phyloP scores from a whole-genome alignment of 2,797 vertebrate genomes.

The Sebastes diploproa region DNA sequence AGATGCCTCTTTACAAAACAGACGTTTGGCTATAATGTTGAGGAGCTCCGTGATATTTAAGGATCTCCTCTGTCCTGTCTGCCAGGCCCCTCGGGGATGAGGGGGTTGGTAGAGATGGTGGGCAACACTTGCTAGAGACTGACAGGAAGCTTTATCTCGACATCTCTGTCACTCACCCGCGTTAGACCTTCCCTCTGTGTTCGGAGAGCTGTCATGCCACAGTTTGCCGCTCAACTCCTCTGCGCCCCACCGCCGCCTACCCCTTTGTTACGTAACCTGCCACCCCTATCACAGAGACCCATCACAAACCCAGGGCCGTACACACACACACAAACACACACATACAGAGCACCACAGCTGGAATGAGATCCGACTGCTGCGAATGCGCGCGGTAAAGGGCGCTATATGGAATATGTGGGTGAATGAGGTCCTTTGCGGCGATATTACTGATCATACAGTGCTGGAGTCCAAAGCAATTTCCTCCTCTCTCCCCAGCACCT shows the following conservation, averaged over 20 bases:
- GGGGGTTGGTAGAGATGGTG: constrained; percentile 22
- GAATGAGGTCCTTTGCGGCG: constrained; percentile 49
- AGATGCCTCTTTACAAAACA: constrained; percentile 34
- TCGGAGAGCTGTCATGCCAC: constrained; percentile 64
- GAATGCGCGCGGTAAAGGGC: constrained; percentile 21
- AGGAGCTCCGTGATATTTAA: constrained; percentile 45
- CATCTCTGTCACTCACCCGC: constrained; percentile 71
- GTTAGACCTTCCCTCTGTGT: constrained; percentile 57
- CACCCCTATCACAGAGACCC: constrained; percentile 61
- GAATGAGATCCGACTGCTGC: constrained; percentile 39
- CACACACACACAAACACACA: constrained; percentile 26
- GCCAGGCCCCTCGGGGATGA: constrained; percentile 36
- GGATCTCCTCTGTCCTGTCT: constrained; percentile 49
- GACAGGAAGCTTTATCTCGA: constrained; percentile 72
- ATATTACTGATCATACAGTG: constrained; percentile 70
- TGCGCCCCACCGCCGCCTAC: not conserved
- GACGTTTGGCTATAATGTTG: constrained; percentile 37
- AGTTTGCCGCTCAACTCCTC: constrained; percentile 53
- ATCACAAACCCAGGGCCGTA: constrained; percentile 43
- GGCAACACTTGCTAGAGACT: constrained; percentile 55
- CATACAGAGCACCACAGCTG: not conserved
- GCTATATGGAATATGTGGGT: constrained; percentile 42
- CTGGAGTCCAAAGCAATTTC: constrained; percentile 75
- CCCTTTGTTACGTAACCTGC: constrained; percentile 67
- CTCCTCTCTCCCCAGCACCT: constrained; percentile 59